phyloP scores from a whole-genome alignment of 2,113 vertebrate genomes.

The Antennarius striatus region DNA sequence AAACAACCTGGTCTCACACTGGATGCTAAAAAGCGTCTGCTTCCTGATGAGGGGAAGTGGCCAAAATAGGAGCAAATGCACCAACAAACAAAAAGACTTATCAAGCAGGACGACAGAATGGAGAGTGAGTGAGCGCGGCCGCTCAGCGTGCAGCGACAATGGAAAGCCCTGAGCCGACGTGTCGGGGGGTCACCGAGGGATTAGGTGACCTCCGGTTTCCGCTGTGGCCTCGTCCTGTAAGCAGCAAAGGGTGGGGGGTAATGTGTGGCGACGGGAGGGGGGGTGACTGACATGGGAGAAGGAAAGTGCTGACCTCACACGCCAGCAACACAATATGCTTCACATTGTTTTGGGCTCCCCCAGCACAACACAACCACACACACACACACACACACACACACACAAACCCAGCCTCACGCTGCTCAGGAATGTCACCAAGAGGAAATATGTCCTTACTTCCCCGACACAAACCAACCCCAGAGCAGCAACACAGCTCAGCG shows the following conservation, averaged over 20 bases:
- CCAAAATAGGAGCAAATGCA: conserved; percentile 58
- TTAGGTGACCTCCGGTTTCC: conserved; percentile 83
- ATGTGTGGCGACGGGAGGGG: conserved; percentile 17
- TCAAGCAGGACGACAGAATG: conserved; percentile 63
- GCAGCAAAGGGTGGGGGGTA: conserved; percentile 44
- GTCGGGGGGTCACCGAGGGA: conserved; percentile 75
- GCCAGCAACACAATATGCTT: conserved; percentile 74
- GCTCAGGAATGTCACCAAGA: conserved; percentile 72
- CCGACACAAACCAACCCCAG: conserved; percentile 19
- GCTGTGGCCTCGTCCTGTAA: conserved; percentile 73
- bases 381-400: conserved; percentile 29
- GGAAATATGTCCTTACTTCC: conserved; percentile 61
- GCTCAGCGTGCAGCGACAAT: conserved; percentile 65
- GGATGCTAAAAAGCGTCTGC: conserved; percentile 40
- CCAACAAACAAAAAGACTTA: conserved; percentile 61
- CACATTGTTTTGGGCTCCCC: conserved; percentile 57
- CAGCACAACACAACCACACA: conserved; percentile 30
- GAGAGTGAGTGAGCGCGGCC: conserved; percentile 65
- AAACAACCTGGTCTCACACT: conserved; percentile 46
- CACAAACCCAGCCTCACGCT: conserved; percentile 34
- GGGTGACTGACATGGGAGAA: conserved; percentile 55
- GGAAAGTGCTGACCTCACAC: conserved; percentile 82
- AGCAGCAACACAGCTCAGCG: conserved; percentile 25
- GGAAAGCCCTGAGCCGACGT: conserved; percentile 78
- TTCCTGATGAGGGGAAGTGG: conserved; percentile 54